A percentile compares a stretch with the other conserved stretches of the same genome.
Evolutionary conservation across 2,797 vertebrate species (phyloP).

Genomic region (Lutjanus campechanus): DNA sequence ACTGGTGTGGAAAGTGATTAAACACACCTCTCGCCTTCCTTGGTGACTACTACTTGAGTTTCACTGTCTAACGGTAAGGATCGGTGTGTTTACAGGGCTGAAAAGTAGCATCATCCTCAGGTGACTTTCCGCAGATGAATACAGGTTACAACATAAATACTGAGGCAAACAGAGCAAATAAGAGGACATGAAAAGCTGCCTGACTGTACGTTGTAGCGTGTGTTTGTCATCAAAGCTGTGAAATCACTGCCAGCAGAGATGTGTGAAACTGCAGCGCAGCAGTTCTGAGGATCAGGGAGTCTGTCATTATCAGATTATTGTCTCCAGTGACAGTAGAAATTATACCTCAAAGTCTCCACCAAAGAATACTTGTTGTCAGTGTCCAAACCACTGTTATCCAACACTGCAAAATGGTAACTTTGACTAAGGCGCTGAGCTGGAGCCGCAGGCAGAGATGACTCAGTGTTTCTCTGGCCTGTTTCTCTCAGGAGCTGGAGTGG

Average conservation of each 20-base stretch:
- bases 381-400: slow-evolving; percentile 54
- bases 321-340: slow-evolving; percentile 53
- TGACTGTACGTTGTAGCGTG: not conserved
- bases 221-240: slow-evolving; percentile 45
- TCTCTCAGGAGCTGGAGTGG: slow-evolving; percentile 6
- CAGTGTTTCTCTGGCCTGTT: slow-evolving; percentile 31
- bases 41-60: not conserved
- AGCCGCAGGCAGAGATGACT: slow-evolving; percentile 35
- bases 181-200: not conserved
- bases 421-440: slow-evolving; percentile 40
- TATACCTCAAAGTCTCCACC: slow-evolving; percentile 41
- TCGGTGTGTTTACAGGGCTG: not conserved
- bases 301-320: slow-evolving; percentile 63
- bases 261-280: slow-evolving; percentile 51
- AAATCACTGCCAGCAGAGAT: slow-evolving; percentile 24
- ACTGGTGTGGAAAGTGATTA: slow-evolving; percentile 2
- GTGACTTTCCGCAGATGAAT: slow-evolving; percentile 24
- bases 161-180: slow-evolving; percentile 13
- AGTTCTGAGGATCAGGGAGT: slow-evolving; percentile 38
- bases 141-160: not conserved
- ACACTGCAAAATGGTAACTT: slow-evolving; percentile 16
- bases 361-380: slow-evolving; percentile 30
- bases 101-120: not conserved
- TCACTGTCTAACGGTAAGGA: not conserved
- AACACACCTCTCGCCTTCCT: not conserved